Base-by-base conservation (phyloP, 53 echinoderm and acorn worm species). In the Hippasteria phrygiana region DNA sequence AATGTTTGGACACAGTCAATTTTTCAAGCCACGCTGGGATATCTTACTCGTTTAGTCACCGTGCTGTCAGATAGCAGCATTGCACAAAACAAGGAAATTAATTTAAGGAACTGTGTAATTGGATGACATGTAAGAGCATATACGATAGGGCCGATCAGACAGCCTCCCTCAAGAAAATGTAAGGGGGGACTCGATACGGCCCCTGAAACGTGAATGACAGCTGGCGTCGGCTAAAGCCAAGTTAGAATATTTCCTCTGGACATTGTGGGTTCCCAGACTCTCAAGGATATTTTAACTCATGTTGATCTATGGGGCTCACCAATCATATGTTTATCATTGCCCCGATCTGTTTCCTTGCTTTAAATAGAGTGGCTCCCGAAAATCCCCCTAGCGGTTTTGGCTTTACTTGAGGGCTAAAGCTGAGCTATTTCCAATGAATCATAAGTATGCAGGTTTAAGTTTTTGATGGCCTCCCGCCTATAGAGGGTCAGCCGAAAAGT, bases 241-340 rank as follows among this genome's bases (percentile, higher is more conserved):
- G 14, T 39, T 39, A 36, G 20, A 39, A 18, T 40, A 71, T 39
- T 71, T 71, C 71, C 71, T 71, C 40, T 38, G 71, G 20, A 5
- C 39, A 12, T 20, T 38, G 17, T 9, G 0, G 27, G 74, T 27
- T 47, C 74, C 74, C 46, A 0, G 45, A 45, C 45, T 74, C 74
- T 12, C 27, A 20, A 45, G 74, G 27, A 43, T 74, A 10, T 39
- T 26, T 74, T 26, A 46, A 74, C 74, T 27, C 47, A 26, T 10
- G 10, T 5, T 43, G 74, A 74, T 74, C 43, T 47, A 74, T 28
- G 27, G 47, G 31, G 74, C 74, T 74, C n/a, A 74, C 11, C 28
- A 18, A 74, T 47, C 74, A 5, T 16, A 20, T 20, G 10, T 17
- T 32, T 66, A 66, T 66, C 66, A 31, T 28, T 28, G 74, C 74